Evolutionary conservation across 2,113 vertebrate species (phyloP).

Genomic region (Ovis canadensis): DNA sequence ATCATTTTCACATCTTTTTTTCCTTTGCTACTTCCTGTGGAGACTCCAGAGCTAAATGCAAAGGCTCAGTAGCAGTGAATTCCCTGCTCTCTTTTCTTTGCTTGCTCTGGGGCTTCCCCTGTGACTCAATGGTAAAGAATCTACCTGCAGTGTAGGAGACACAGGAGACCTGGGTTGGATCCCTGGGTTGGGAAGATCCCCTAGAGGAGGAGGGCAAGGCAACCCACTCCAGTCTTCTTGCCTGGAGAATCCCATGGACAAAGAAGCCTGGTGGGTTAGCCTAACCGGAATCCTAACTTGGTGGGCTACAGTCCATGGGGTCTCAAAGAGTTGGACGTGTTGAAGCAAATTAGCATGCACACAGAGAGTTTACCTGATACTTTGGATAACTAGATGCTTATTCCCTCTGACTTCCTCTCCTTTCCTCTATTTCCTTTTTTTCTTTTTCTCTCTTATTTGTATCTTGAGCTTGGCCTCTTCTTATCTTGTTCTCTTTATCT

Average conservation of each 20-base stretch:
- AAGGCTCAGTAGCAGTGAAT: background rate
- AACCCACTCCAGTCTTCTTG: background rate
- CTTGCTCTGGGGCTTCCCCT: background rate
- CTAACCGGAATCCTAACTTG: background rate
- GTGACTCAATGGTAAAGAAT: background rate
- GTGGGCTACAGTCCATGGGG: background rate
- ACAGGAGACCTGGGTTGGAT: background rate
- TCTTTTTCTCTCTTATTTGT: background rate
- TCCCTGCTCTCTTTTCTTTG: background rate
- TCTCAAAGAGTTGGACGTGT: background rate
- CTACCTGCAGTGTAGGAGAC: background rate
- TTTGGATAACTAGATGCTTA: background rate
- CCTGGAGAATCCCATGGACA: background rate
- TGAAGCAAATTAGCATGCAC: background rate
- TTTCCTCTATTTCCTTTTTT: background rate
- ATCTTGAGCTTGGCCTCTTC: background rate
- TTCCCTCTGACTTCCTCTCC: background rate
- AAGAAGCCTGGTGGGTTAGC: background rate
- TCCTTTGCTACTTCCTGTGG: background rate
- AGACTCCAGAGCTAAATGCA: background rate
- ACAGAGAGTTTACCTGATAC: background rate
- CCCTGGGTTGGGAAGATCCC: background rate
- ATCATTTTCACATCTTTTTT: background rate
- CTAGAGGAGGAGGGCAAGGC: background rate
- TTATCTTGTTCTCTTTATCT: background rate